Percentiles rank a stretch among this genome's conserved stretches.
Evolutionary conservation across 1,140 invertebrate species (phyloP).

Genomic region (Oreohelix idahoensis): DNA sequence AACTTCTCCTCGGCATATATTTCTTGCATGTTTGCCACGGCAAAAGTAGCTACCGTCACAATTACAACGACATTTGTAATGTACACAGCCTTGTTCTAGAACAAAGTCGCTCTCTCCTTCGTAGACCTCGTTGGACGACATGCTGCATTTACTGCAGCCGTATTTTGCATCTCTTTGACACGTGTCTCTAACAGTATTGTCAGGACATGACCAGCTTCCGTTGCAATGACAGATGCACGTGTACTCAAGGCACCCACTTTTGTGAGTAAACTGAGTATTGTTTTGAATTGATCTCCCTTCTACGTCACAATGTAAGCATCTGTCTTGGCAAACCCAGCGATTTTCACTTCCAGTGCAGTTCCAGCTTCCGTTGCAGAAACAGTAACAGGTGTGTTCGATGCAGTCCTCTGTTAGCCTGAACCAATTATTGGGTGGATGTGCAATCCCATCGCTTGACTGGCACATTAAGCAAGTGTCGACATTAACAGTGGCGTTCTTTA

Average conservation of each 20-base stretch:
- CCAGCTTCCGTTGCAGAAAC: constrained; percentile 57
- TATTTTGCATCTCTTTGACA: constrained; percentile 39
- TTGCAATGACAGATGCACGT: constrained; percentile 57
- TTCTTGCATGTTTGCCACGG: constrained; percentile 52
- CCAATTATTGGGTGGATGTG: constrained; percentile 39
- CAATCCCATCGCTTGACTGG: constrained; percentile 41
- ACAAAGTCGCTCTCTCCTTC: constrained; percentile 18
- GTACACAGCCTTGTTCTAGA: constrained; percentile 39
- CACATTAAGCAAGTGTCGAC: constrained; percentile 46
- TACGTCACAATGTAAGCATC: constrained; percentile 52
- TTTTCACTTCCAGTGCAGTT: constrained; percentile 45
- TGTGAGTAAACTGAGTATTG: constrained; percentile 50
- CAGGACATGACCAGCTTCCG: constrained; percentile 54
- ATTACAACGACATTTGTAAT: constrained; percentile 58
- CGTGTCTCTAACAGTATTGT: constrained; percentile 46
- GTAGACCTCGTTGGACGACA: not conserved
- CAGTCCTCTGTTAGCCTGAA: constrained; percentile 56
- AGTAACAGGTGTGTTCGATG: constrained; percentile 56
- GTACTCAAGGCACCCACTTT: constrained; percentile 55
- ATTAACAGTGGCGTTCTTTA: not conserved
- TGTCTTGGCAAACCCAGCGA: constrained; percentile 11
- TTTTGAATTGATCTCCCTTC: constrained; percentile 36
- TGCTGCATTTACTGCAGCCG: constrained; percentile 1
- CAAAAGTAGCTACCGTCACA: constrained; percentile 62
- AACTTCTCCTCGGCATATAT: constrained; percentile 49